phyloP scores from a whole-genome alignment of 2,113 vertebrate species.

The Motacilla alba region DNA sequence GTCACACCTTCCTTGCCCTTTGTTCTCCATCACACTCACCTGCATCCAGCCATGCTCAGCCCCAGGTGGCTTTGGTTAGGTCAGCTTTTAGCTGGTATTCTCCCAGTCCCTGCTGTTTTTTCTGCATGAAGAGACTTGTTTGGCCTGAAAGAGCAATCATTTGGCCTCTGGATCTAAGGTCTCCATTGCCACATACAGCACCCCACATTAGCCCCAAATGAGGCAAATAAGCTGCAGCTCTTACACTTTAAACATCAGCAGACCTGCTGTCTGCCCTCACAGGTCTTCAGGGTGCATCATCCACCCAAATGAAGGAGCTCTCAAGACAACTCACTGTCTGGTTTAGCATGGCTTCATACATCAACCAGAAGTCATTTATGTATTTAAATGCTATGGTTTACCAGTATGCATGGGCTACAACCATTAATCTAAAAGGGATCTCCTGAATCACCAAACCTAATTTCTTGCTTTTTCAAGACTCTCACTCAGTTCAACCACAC shows the following conservation, averaged over 20 bases:
- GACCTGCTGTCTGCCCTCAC: not conserved
- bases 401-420: not conserved
- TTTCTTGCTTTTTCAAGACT: not conserved
- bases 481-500: not conserved
- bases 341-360: not conserved
- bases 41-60: not conserved
- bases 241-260: not conserved
- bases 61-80: not conserved
- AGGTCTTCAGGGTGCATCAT: not conserved
- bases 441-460: not conserved
- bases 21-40: not conserved
- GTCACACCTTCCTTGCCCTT: not conserved
- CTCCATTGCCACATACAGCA: not conserved
- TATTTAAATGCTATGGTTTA: not conserved
- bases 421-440: not conserved
- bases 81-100: not conserved
- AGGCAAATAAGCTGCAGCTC: not conserved
- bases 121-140: not conserved
- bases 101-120: not conserved
- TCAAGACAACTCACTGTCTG: not conserved
- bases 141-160: not conserved
- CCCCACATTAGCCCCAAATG: not conserved
- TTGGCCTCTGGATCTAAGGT: not conserved
- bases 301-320: not conserved
- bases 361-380: not conserved